phyloP scores from a whole-genome alignment of 2,797 vertebrate species.

The Eospalax fontanierii region DNA sequence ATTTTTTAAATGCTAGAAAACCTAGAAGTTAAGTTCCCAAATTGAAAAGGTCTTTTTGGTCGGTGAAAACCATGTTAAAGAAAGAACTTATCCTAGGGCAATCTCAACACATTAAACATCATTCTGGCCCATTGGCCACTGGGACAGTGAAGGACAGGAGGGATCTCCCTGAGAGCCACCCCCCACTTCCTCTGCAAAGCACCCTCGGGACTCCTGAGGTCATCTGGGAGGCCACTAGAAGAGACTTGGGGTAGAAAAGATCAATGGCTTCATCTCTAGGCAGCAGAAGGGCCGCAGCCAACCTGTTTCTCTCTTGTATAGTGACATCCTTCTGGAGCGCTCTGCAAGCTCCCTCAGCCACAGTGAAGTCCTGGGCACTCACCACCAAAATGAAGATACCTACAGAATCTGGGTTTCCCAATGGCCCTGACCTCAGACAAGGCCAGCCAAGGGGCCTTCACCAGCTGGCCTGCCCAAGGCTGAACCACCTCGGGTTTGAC shows the following conservation, averaged over 20 bases:
- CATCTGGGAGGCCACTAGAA: not conserved
- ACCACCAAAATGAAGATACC: not conserved
- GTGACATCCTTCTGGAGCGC: constrained; percentile 45
- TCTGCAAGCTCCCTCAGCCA: not conserved
- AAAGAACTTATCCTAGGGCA: not conserved
- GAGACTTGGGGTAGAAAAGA: not conserved
- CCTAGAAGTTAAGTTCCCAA: not conserved
- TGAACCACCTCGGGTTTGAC: constrained; percentile 58
- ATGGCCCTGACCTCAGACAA: not conserved
- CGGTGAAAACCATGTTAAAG: not conserved
- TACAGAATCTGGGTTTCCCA: not conserved
- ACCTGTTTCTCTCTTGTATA: too few species aligned
- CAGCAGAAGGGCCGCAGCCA: not conserved
- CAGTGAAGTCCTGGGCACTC: not conserved
- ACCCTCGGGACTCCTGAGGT: not conserved
- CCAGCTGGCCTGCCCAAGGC: not conserved
- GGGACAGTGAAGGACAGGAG: too few species aligned
- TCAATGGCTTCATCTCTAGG: not conserved
- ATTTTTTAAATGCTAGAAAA: constrained; percentile 5
- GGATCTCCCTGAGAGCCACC: not conserved
- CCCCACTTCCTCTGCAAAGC: not conserved
- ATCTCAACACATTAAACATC: not conserved
- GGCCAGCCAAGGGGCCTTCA: not conserved
- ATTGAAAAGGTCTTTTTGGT: not conserved
- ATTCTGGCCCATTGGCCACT: too few species aligned